A percentile compares a stretch with the other conserved stretches of the same genome.
Conservation (phyloP, 2,797 vertebrate species). For the Amniataba percoides region DNA sequence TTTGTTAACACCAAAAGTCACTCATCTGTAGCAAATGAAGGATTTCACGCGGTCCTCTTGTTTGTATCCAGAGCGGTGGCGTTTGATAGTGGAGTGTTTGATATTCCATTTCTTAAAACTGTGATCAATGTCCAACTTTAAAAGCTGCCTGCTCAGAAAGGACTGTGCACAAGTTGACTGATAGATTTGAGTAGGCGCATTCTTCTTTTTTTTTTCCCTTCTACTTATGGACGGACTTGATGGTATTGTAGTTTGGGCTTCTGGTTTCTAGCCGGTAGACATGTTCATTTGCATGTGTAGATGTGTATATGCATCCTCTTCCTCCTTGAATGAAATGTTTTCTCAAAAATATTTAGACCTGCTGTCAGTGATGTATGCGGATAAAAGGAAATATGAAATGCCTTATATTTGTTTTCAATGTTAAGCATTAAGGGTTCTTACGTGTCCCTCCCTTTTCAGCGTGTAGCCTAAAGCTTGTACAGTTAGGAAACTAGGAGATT, state of each 20-base stretch:
- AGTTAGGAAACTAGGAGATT: slow-evolving; percentile 78
- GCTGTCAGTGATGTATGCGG: slow-evolving; percentile 81
- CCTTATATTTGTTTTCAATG: slow-evolving; percentile 85
- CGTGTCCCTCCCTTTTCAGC: slow-evolving; percentile 76
- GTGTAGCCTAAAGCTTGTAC: slow-evolving; percentile 84
- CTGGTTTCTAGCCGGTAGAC: slow-evolving; percentile 77
- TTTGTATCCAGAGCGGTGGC: slow-evolving; percentile 76
- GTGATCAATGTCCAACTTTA: slow-evolving; percentile 78
- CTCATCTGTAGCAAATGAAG: slow-evolving; percentile 77
- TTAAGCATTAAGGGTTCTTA: slow-evolving; percentile 80
- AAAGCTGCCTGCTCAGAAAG: slow-evolving; percentile 79
- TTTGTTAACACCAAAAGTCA: slow-evolving; percentile 80
- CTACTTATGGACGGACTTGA: slow-evolving; percentile 68
- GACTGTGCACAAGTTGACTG: slow-evolving; percentile 78
- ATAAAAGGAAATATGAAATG: slow-evolving; percentile 84
- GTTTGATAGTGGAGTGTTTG: slow-evolving; percentile 82
- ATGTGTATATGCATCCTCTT: slow-evolving; percentile 81
- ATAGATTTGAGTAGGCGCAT: slow-evolving; percentile 71
- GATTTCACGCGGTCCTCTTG: slow-evolving; percentile 70
- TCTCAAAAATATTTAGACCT: slow-evolving; percentile 81
- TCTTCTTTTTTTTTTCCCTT: slow-evolving; percentile 3
- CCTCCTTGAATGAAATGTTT: slow-evolving; percentile 79
- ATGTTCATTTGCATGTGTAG: slow-evolving; percentile 82
- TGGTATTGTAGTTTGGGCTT: slow-evolving; percentile 77
- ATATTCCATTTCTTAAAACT: slow-evolving; percentile 83